Base-by-base conservation (phyloP, 2,888 invertebrate species). In the Thera britannica region DNA sequence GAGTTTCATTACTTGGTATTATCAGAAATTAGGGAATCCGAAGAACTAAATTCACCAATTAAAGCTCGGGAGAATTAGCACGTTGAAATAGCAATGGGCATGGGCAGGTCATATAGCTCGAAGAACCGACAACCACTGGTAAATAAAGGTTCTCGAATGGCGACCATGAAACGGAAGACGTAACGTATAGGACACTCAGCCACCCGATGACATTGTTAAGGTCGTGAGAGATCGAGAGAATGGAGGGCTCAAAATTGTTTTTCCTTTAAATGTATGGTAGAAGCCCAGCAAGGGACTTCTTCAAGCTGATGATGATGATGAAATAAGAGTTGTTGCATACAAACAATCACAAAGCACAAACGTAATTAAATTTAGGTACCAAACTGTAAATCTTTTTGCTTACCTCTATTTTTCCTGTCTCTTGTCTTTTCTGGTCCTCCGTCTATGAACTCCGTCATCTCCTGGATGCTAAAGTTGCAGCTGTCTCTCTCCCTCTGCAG, bases 371-470 rank as follows among this genome's bases (percentile, higher is more conserved):
- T 23, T 23, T 23, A 23, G 23, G 23, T 23, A 23, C 23, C 23
- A 23, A 23, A 23, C 23, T 23, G 23, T 23, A 23, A 23, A 23
- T 23, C 23, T 23, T 1, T 12, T 1, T 12, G 70, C 71, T 70
- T 76, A 91, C 94, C 93, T 83, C 87, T 85, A 49, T 89, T 81
- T 71, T 83, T 96, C 74, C 97, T 95, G 75, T 95, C 95, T 66
- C 86, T 83, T 2, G 97, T 97, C 85, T 96, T 96, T 38, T 96
- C 94, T 54, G 89, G 84, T 6, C 96, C 96, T 1, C 98, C 98
- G 83, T 97, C 97, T 72, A 97, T 92, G 74, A 97, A 94, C 77
- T 95, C 88, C 0, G 97, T 97, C 77, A 98, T 91, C 85, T 98
- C 98, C 66, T 91, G 81, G 0, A 96, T 87, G 83, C 96, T 91